phyloP scores from a whole-genome alignment of 2,113 vertebrate species.

The Colossoma macropomum region DNA sequence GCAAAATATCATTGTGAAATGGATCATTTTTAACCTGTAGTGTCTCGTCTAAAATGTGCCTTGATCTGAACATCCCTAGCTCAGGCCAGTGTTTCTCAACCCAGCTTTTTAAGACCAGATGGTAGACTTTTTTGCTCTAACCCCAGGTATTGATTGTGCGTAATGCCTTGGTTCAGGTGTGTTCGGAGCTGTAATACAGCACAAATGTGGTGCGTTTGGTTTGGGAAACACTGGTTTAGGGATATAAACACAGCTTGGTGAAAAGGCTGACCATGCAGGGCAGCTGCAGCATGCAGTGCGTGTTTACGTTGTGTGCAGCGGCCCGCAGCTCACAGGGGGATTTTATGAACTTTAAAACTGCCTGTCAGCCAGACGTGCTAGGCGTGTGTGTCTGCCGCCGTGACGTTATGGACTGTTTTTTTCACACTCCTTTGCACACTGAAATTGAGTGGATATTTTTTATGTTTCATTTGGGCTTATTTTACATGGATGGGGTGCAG shows the following conservation, averaged over 20 bases:
- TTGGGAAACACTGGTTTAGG: not conserved
- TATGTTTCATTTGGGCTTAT: conserved; percentile 8
- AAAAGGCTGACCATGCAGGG: conserved; percentile 27
- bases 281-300: not conserved
- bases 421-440: no score
- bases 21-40: no score
- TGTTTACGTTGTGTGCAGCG: conserved; percentile 17
- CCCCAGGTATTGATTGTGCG: no score
- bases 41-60: no score
- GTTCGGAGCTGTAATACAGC: no score
- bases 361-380: not conserved
- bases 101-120: no score
- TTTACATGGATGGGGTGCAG: not conserved
- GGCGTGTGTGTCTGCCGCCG: not conserved
- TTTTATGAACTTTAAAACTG: conserved; percentile 37
- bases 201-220: no score
- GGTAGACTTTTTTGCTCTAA: no score
- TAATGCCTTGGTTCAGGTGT: no score
- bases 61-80: no score
- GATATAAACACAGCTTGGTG: conserved; percentile 5
- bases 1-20: no score
- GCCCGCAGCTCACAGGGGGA: conserved; percentile 4
- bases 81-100: no score
- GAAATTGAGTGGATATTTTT: not conserved
- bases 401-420: not conserved